Percentiles rank a stretch among this genome's conserved stretches.
phyloP scores from a whole-genome alignment of 2,113 vertebrate genomes.

The Hepsetus odoe region DNA sequence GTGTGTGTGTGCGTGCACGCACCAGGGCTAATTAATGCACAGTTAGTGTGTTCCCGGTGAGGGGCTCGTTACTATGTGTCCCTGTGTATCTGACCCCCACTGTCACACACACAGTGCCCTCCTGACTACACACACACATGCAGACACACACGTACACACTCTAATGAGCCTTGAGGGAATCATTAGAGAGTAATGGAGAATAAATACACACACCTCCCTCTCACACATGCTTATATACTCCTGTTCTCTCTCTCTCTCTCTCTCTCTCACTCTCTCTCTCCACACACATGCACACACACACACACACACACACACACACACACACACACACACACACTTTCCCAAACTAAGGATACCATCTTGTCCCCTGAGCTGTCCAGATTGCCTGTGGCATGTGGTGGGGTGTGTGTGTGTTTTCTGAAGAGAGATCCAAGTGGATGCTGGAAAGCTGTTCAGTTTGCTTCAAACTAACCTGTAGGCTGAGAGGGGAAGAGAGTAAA shows the following conservation, averaged over 20 bases:
- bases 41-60: slow-evolving; percentile 49
- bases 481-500: slow-evolving; percentile 33
- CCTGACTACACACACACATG: slow-evolving; percentile 36
- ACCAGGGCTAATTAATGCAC: slow-evolving; percentile 52
- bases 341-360: slow-evolving; percentile 34
- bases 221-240: slow-evolving; percentile 52
- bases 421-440: slow-evolving; percentile 85
- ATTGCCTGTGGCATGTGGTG: slow-evolving; percentile 39
- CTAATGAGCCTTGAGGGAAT: slow-evolving; percentile 90
- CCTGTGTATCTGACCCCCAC: slow-evolving; percentile 57
- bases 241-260: slow-evolving; percentile 71
- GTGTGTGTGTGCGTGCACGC: background rate
- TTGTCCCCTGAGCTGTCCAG: slow-evolving; percentile 26
- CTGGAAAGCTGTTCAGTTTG: slow-evolving; percentile 85
- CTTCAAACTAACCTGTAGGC: slow-evolving; percentile 24
- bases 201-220: slow-evolving; percentile 74
- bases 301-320: slow-evolving; percentile 11
- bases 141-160: slow-evolving; percentile 81
- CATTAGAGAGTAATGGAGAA: slow-evolving; percentile 72
- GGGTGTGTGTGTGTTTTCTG: slow-evolving; percentile 33
- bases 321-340: slow-evolving; percentile 27
- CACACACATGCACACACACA: no score
- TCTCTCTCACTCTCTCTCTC: background rate
- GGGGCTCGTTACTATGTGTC: slow-evolving; percentile 48
- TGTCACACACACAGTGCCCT: slow-evolving; percentile 48